Evolutionary conservation across 1,140 invertebrate species (phyloP), one percentile per base, ranked within the genome.

Genomic region (Tetragnatha versicolor): DNA sequence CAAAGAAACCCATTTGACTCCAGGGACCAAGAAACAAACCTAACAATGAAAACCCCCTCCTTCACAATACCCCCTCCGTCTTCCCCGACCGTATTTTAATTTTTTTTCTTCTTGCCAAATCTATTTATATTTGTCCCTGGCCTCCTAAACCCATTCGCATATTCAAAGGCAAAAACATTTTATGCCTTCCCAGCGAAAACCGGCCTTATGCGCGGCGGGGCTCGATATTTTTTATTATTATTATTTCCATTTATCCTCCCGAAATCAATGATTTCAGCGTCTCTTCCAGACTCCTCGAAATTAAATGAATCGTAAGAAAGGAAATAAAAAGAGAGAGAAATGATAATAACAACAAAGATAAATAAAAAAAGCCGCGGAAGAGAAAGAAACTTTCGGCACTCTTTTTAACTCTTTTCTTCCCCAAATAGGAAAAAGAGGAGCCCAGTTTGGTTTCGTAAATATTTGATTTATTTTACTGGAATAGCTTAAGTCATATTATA

Each of bases 81-180:
- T 39, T 63, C 49, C 63, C 10, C 63, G 12, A 63, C 20, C 14
- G 29, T 20, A 35, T 10, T 33, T 49, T 69, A 25, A 51, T 45
- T 20, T 27, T 60, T 60, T 55, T 60, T 60, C 60, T 31, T 60
- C 60, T 73, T 60, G 58, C 60, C 47, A 73, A 73, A 73, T 73
- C 51, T 73, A 73, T 73, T 73, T 73, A 73, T 73, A 73, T 73
- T 73, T 60, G 53, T 45, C 69, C 55, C 49, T 60, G 45, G 39
- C 42, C 35, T 51, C 47, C 66, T 17, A 69, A 69, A 35, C 31
- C 51, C 53, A 37, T 73, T 73, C 49, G 45, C 37, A 68, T 68
- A 63, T 68, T 68, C 65, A 49, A 68, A 51, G 47, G 27, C 12
- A 49, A 61, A 70, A 70, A 68, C 35, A 47, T 49, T 68, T 68